Evolutionary conservation across 1,140 invertebrate genomes (phyloP), one percentile per base, ranked within the genome.

Genomic region (Brachionus asplanchnoidis): DNA sequence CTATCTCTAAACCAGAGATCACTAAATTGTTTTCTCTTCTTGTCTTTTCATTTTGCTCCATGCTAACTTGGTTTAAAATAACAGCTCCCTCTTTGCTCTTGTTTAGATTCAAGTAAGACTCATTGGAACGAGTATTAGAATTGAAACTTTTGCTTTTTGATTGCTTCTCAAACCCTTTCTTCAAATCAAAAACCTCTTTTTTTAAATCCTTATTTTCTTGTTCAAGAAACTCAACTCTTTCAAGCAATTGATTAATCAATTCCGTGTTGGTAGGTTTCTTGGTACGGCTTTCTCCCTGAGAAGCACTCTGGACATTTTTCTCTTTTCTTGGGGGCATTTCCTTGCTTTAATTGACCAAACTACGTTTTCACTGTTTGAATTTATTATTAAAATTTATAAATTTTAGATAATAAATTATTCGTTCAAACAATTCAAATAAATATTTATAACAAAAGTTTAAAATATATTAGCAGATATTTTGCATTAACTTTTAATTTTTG

Each of bases 261-360:
- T 50, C 46, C 46, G 46, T 50, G 46, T 50, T 50, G 46, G 46
- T 50, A 50, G 46, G 46, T 50, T 50, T 50, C 46, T 50, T 50
- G 46, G 46, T 50, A 50, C 46, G 46, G 46, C 46, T 50, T 50
- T 50, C 46, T 50, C 46, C 46, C 46, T 50, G 46, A 91, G 91
- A 7, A 92, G 90, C 86, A 86, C 92, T 7, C 88, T 89, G 85
- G 91, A 92, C 86, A 89, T 90, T 82, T 89, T 89, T 11, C 91
- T 90, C 26, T 87, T 91, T 85, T 88, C 92, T 17, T 91, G 92
- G 90, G 91, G 91, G 26, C 91, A 91, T 86, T n/a, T n/a, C n/a
- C n/a, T n/a, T n/a, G n/a, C n/a, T n/a, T n/a, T n/a, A n/a, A n/a
- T n/a, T n/a, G n/a, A n/a, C n/a, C n/a, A n/a, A n/a, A n/a, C n/a